phyloP scores from a whole-genome alignment of 2,113 vertebrate genomes.

The Callionymus lyra region DNA sequence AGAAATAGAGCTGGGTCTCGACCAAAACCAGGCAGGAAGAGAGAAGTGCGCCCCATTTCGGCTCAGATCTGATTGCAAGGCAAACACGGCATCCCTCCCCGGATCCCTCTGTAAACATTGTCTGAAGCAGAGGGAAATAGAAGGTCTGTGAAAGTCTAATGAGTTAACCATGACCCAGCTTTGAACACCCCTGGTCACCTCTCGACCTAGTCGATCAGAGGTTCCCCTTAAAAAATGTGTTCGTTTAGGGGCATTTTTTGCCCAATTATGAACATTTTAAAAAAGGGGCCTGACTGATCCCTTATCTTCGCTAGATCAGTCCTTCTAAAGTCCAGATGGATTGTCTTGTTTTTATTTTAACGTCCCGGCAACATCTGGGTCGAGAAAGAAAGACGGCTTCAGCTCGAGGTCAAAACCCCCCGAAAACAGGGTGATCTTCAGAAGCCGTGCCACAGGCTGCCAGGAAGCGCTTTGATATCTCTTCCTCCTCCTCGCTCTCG shows the following conservation, averaged over 20 bases:
- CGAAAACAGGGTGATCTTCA: slow-evolving; percentile 67
- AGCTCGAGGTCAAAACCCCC: slow-evolving; percentile 64
- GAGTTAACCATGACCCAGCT: slow-evolving; percentile 47
- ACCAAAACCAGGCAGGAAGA: slow-evolving; percentile 16
- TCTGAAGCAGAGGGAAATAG: slow-evolving; percentile 35
- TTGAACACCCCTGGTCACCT: slow-evolving; percentile 24
- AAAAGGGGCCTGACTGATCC: too few relatives aligned
- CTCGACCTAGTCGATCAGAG: slow-evolving; percentile 16
- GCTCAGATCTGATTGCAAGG: slow-evolving; percentile 65
- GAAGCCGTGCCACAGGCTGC: slow-evolving; percentile 66
- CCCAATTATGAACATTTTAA: too few relatives aligned
- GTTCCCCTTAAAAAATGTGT: slow-evolving; percentile 4
- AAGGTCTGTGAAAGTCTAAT: slow-evolving; percentile 43
- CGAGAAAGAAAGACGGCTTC: slow-evolving; percentile 22
- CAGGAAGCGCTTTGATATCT: slow-evolving; percentile 74
- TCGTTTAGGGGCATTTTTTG: background rate
- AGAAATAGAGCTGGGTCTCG: slow-evolving; percentile 49
- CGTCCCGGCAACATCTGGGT: slow-evolving; percentile 56
- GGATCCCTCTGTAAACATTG: slow-evolving; percentile 50
- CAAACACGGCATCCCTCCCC: slow-evolving; percentile 56
- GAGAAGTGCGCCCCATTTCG: slow-evolving; percentile 31
- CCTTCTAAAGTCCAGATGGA: slow-evolving; percentile 3
- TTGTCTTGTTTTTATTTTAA: slow-evolving; percentile 40
- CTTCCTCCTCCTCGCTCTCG: slow-evolving; percentile 19
- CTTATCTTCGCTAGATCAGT: too few relatives aligned